Evolutionary conservation across 2,797 vertebrate species (phyloP), one percentile per base, ranked within the genome.

Genomic region (Anguilla anguilla): DNA sequence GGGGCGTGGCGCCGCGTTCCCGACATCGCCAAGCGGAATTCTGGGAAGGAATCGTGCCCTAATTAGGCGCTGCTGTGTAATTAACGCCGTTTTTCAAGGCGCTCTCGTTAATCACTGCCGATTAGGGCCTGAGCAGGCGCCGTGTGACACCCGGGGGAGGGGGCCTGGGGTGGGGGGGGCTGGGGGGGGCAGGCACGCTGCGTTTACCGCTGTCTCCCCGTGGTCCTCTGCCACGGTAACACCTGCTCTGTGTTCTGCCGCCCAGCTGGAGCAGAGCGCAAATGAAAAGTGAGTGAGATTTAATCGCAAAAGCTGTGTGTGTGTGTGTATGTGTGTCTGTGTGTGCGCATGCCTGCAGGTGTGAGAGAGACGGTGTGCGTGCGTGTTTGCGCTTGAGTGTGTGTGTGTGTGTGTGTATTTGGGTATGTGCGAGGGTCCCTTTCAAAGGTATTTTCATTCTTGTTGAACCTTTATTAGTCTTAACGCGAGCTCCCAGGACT

Each of bases 41-140:
- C 10, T 81, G 39, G 17, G 39, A 49, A 81, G 49, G 49, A 81
- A 49, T 49, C 43, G 25, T 43, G 2, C 43, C 77, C 39, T 81
- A 81, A 81, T 81, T 49, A 81, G 77, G 19, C 77, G 6, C 77
- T 46, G 39, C 49, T 49, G 49, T 81, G 49, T 98, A 98, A 97
- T 98, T 97, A 97, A 95, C 93, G 92, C 89, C 64, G 96, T 98
- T 97, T 97, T 97, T 97, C 96, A 96, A 87, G 91, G 55, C 91
- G 92, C 81, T 92, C 93, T 93, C 96, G 96, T 98, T 97, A 97
- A 97, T 98, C 96, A 96, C 87, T 91, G 92, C 94, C 96, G 95
- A 96, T 97, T 97, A 95, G 91, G 93, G 13, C 35, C 87, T 25
- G 67, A 82, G 10, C 81, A 51, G 87, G 87, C 88, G 87, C 85